These are phyloP conservation scores for Orthonyx spaldingii DNA, from an alignment of 2,113 vertebrate species.

Conservation along the genomic window DNA sequence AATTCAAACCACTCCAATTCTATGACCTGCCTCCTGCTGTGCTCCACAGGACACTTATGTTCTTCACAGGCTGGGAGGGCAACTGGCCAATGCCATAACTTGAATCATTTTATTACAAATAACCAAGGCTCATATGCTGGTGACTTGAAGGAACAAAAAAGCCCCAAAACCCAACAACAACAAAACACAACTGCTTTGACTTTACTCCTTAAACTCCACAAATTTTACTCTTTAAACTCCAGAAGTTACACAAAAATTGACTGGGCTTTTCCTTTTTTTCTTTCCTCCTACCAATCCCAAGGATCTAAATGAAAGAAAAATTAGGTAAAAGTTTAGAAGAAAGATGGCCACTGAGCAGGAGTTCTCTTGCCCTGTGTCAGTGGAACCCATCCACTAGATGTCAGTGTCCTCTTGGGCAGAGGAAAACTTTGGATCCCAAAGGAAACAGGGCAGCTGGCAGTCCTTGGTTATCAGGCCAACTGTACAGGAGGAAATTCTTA, in stretches of 20 bases:
- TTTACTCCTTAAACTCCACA: not conserved
- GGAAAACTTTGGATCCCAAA: not conserved
- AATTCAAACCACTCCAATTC: not conserved
- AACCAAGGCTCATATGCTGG: not conserved
- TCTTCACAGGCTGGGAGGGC: not conserved
- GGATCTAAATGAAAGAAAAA: not conserved
- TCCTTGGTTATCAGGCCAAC: not conserved
- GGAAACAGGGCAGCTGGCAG: not conserved
- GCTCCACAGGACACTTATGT: not conserved
- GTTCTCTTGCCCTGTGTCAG: not conserved
- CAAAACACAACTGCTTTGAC: not conserved
- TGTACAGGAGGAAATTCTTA: not conserved
- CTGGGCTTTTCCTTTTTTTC: too few species aligned
- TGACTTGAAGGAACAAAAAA: not conserved
- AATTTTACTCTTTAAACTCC: not conserved
- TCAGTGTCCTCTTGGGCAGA: constrained; percentile 45
- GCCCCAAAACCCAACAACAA: not conserved
- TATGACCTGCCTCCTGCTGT: not conserved
- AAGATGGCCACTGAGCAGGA: not conserved
- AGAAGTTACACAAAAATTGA: not conserved
- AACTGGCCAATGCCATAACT: not conserved
- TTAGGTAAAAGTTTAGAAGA: not conserved
- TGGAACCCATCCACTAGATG: constrained; percentile 55
- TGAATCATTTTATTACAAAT: not conserved
- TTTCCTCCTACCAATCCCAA: not conserved